Base-by-base conservation (phyloP, 2,888 invertebrate genomes). In the Ormyrus labotus region DNA sequence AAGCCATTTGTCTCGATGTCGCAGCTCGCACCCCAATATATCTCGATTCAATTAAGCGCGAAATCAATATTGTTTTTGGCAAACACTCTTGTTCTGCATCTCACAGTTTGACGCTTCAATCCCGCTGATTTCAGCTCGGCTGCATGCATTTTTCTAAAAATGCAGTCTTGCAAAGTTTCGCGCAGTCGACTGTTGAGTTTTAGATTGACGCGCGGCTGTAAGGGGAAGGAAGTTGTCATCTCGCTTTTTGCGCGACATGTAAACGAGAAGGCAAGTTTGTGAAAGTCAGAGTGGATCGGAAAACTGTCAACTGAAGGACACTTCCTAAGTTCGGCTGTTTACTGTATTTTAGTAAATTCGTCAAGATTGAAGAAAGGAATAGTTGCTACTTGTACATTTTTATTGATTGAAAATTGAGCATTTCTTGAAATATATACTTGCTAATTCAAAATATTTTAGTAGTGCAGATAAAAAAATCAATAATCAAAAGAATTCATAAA, bases 1-100 rank as follows among this genome's bases (percentile, higher is more conserved):
- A 58, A 75, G 79, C 71, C 75, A 75, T 79, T 81, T 79, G 75
- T 75, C 70, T 75, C 58, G 55, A 55, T 58, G 57, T 61, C 57
- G 60, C 65, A 3, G 13, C 34, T 64, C 73, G 64, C 53, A 2
- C 19, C 61, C 10, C 51, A 61, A 72, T 72, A 53, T 61, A 72
- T 5, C 53, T 11, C 19, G 19, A 65, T 73, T 65, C 57, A 73
- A 73, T 64, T 65, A 73, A 48, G 57, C 19, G 48, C 64, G 57
- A 73, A 73, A 73, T 73, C 73, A 73, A 73, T 73, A 73, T 73
- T 73, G 55, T 19, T 64, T 55, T 73, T 73, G 73, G 72, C 72
- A 48, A 55, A 13, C 13, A 7, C 19, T 50, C 60, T 13, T 2
- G 7, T 6, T 7, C 50, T 48, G 13, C 48, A 8, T 3, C 10